Evolutionary conservation across 2,113 vertebrate genomes (phyloP), one percentile per base, ranked within the genome.

Genomic region (Amphilophus citrinellus): DNA sequence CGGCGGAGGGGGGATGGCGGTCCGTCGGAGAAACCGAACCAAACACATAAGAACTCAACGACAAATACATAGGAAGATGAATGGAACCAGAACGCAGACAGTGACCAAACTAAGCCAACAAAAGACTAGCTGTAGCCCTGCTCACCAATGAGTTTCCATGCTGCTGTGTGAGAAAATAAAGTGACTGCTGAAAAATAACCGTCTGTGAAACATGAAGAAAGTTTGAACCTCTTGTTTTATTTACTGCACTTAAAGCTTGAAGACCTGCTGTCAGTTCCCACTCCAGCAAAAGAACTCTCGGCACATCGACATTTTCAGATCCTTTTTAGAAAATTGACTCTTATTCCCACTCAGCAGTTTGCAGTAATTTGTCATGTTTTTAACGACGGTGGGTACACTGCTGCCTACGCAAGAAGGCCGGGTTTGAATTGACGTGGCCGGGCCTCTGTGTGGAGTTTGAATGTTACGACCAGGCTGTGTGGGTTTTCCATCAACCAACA

Each of bases 1-100:
- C 92, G 96, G 92, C 87, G 96, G 42, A 80, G 96, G 63, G 87
- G 39, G 1, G 95, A 96, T 96, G 96, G 96, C 14, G 2, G 83
- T 79, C 9, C 94, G 93, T 30, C 89, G 84, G 96, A 96, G 61
- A n/a, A 92, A 27, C 62, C 83, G 94, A 22, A 96, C 87, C 77
- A 96, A 94, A 83, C 92, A 96, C 85, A 92, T 96, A 94, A 96
- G 92, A 94, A 44, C 76, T 95, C 50, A 83, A 89, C 6, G 91
- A 95, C 20, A 90, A n/a, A 77, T 84, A 77, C 18, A 0, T 83
- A 88, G 5, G 76, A 93, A 78, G 89, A 17, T 6, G 10, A 91
- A 62, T 2, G 65, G 83, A 84, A 76, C 39, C 24, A 24, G 24
- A 24, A 24, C 24, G 2, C 24, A 24, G 32, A 17, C 85, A 20